A percentile compares a stretch with the other conserved stretches of the same genome.
phyloP scores from a whole-genome alignment of 2,113 vertebrate species.

The Haemorhous mexicanus region DNA sequence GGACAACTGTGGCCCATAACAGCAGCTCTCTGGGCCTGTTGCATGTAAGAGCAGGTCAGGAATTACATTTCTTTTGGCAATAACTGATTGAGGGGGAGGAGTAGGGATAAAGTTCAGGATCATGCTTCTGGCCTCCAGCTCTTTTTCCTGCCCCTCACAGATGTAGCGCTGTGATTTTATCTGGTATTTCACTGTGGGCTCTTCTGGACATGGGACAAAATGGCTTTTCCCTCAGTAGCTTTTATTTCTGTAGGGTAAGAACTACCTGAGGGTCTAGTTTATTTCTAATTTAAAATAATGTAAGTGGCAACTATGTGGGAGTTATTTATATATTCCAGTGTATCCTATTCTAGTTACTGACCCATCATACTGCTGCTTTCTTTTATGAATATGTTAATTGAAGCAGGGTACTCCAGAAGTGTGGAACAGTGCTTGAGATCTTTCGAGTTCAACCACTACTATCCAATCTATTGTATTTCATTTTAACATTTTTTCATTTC shows the following conservation, averaged over 20 bases:
- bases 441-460: not conserved
- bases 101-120: fast-evolving
- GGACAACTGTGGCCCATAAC: not conserved
- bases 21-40: not conserved
- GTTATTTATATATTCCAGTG: not conserved
- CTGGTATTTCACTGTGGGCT: not conserved
- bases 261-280: not conserved
- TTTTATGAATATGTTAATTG: not conserved
- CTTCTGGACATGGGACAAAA: not conserved
- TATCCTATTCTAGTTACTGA: not conserved
- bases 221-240: not conserved
- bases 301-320: not conserved
- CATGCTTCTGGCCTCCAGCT: not conserved
- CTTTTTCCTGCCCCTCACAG: not conserved
- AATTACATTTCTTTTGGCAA: not conserved
- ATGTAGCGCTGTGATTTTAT: not conserved
- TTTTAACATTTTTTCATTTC: not conserved
- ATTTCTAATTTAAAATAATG: not conserved
- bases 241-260: not conserved
- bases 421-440: not conserved
- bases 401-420: not conserved
- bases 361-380: not conserved
- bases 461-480: not conserved
- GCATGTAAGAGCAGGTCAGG: not conserved
- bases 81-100: no score